A percentile compares a stretch with the other conserved stretches of the same genome.
These are phyloP conservation scores for Hemicentrotus pulcherrimus DNA, from an alignment of 35 echinoderm and acorn worm species.

Conservation along the genomic window DNA sequence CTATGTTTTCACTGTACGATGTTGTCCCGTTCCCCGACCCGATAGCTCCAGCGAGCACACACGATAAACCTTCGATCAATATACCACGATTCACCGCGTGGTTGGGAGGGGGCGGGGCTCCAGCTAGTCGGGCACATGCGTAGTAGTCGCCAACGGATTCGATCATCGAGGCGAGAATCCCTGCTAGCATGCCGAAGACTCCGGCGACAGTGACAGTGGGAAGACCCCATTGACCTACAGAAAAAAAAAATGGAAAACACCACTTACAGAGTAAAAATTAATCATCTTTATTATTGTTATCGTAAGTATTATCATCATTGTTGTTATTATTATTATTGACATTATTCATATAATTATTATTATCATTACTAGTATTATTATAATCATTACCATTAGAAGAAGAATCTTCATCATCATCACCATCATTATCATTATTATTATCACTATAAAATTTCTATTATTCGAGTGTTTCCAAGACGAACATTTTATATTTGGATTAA, in stretches of 20 bases:
- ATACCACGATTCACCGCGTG: slow-evolving; percentile 66
- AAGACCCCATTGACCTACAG: slow-evolving; percentile 76
- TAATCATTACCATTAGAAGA: too few relatives aligned
- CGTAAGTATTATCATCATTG: too few relatives aligned
- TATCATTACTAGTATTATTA: too few relatives aligned
- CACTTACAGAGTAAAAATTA: background rate
- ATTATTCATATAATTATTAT: too few relatives aligned
- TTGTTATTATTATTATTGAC: too few relatives aligned
- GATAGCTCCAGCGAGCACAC: slow-evolving; percentile 54
- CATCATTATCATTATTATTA: too few relatives aligned
- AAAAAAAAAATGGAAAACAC: background rate
- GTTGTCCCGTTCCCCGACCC: slow-evolving; percentile 61
- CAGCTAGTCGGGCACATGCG: slow-evolving; percentile 59
- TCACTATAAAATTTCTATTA: background rate
- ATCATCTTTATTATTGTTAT: background rate
- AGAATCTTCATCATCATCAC: too few relatives aligned
- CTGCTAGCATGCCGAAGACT: slow-evolving; percentile 66
- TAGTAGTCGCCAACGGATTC: slow-evolving; percentile 69
- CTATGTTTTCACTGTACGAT: slow-evolving; percentile 67
- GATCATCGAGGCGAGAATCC: slow-evolving; percentile 59
- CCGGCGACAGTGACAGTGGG: slow-evolving; percentile 55
- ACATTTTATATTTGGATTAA: too few relatives aligned
- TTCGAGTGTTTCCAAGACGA: too few relatives aligned
- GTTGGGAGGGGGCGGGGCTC: slow-evolving; percentile 52
- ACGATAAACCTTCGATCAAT: slow-evolving; percentile 61